Percentiles rank a stretch among this genome's conserved stretches.
These are phyloP conservation scores for Chironomus tepperi DNA, from an alignment of 1,140 invertebrate genomes.

Conservation along the genomic window DNA sequence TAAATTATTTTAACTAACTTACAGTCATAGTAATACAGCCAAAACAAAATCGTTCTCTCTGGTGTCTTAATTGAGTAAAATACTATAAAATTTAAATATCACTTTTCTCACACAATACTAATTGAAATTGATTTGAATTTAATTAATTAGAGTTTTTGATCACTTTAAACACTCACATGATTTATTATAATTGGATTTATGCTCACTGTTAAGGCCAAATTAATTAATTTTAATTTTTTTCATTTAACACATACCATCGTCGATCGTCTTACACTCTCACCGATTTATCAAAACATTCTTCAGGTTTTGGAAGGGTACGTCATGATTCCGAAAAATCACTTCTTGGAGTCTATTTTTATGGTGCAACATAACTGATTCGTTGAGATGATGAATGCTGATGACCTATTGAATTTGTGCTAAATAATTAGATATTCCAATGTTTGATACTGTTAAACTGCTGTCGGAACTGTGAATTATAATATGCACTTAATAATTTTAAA, in stretches of 20 bases:
- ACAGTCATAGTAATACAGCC: neutral
- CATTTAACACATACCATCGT: neutral
- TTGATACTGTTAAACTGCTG: too few species aligned
- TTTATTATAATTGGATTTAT: neutral
- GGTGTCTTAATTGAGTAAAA: neutral
- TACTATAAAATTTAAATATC: neutral
- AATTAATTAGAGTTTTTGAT: neutral
- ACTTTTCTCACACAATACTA: neutral
- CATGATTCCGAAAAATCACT: too few species aligned
- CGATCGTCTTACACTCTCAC: too few species aligned
- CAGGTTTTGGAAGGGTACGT: too few species aligned
- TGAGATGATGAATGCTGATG: neutral
- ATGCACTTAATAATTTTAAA: too few species aligned
- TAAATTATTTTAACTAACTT: conserved; percentile 4
- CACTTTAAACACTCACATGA: neutral
- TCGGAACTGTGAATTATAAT: too few species aligned
- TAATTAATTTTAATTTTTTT: neutral
- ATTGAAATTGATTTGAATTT: conserved; percentile 19
- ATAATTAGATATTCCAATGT: too few species aligned
- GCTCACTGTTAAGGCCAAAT: neutral
- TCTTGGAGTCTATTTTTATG: neutral
- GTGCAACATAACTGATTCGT: neutral
- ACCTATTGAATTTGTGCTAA: too few species aligned
- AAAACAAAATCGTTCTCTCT: neutral
- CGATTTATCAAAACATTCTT: neutral